These are phyloP conservation scores for Globodera ellingtonae DNA, from an alignment of 1,140 invertebrate genomes.

Conservation along the genomic window DNA sequence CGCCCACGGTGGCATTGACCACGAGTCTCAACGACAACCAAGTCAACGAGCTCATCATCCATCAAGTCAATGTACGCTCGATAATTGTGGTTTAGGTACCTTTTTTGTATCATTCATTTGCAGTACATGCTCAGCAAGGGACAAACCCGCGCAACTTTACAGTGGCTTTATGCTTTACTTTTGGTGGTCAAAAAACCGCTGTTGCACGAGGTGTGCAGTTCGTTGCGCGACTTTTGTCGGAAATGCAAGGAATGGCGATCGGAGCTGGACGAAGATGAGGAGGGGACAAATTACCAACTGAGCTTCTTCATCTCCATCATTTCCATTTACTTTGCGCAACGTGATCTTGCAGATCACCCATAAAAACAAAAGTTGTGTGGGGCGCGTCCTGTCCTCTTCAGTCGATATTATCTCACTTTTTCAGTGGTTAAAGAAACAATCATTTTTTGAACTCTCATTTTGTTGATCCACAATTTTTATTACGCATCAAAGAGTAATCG, in stretches of 20 bases:
- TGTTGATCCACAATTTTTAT: too few relatives aligned
- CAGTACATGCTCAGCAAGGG: constrained; percentile 43
- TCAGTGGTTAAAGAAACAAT: too few relatives aligned
- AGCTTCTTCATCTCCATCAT: constrained; percentile 46
- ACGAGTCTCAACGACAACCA: constrained; percentile 20
- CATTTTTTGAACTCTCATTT: too few relatives aligned
- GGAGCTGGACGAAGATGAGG: constrained; percentile 33
- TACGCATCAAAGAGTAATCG: too few relatives aligned
- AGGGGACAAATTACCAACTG: constrained; percentile 37
- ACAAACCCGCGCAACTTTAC: constrained; percentile 39
- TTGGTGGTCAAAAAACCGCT: constrained; percentile 45
- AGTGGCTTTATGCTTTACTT: constrained; percentile 46
- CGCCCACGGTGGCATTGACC: constrained; percentile 31
- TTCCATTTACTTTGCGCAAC: constrained; percentile 42
- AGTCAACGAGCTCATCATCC: constrained; percentile 36
- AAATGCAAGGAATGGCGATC: constrained; percentile 37
- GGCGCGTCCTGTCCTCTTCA: too few relatives aligned
- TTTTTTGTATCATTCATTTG: constrained; percentile 30
- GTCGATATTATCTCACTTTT: too few relatives aligned
- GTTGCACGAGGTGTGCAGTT: constrained; percentile 31
- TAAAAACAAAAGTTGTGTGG: not conserved
- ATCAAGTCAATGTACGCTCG: constrained; percentile 26
- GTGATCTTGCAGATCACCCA: constrained; percentile 37
- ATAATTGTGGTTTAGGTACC: not conserved
- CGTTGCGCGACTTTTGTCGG: constrained; percentile 38